These are phyloP conservation scores for Pseudomyrmex gracilis DNA, from an alignment of 1,140 invertebrate species.

Conservation along the genomic window DNA sequence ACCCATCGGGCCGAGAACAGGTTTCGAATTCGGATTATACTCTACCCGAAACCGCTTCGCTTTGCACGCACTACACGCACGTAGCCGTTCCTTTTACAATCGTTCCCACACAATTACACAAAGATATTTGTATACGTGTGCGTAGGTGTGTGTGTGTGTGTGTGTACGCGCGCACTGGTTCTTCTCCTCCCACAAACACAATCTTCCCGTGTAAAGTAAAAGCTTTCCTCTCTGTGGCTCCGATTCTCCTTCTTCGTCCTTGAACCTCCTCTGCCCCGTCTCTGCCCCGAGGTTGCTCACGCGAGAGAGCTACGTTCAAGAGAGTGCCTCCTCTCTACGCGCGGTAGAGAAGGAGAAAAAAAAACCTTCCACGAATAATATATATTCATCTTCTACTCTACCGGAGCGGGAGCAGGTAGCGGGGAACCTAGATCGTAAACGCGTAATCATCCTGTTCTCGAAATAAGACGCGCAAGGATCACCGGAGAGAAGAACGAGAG, in stretches of 20 bases:
- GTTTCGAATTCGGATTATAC: slow-evolving; percentile 71
- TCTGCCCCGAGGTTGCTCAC: slow-evolving; percentile 18
- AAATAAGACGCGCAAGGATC: slow-evolving; percentile 48
- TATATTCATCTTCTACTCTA: slow-evolving; percentile 47
- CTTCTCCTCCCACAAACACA: slow-evolving; percentile 49
- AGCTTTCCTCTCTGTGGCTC: slow-evolving; percentile 31
- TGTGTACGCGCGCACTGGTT: slow-evolving; percentile 47
- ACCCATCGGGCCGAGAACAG: slow-evolving; percentile 68
- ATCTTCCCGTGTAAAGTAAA: slow-evolving; percentile 61
- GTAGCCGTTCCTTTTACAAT: slow-evolving; percentile 11
- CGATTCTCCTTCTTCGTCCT: slow-evolving; percentile 64
- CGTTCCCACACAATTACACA: background rate
- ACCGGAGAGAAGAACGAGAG: background rate
- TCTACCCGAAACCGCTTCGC: slow-evolving; percentile 55
- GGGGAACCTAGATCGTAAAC: slow-evolving; percentile 65
- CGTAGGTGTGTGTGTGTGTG: background rate
- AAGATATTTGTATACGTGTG: too few relatives aligned
- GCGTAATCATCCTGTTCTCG: slow-evolving; percentile 70
- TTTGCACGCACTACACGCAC: background rate
- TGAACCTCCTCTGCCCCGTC: slow-evolving; percentile 60
- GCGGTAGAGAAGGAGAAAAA: too few relatives aligned
- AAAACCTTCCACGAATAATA: slow-evolving; percentile 46
- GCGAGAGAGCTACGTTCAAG: slow-evolving; percentile 40
- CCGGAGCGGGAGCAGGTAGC: slow-evolving; percentile 66
- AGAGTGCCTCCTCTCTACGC: slow-evolving; percentile 14